A percentile compares a stretch with the other conserved stretches of the same genome.
Evolutionary conservation across 2,797 vertebrate species (phyloP).

Genomic region (Centroberyx gerrardi): DNA sequence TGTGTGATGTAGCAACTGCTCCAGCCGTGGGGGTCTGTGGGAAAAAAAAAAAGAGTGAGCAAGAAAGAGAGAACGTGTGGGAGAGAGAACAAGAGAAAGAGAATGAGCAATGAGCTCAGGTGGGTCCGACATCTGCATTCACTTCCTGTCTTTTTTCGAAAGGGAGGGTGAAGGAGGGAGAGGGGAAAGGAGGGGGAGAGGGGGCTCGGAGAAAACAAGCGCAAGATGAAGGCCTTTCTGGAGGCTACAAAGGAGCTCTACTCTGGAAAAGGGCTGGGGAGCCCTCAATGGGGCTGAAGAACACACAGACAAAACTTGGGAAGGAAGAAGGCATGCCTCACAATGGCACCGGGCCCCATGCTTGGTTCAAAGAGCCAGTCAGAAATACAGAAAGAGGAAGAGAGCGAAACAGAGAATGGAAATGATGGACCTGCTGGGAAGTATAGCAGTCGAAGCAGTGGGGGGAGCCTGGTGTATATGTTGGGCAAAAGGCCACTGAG

Average conservation of each 20-base stretch:
- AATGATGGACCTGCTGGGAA: conserved; percentile 76
- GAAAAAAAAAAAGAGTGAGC: conserved; percentile 45
- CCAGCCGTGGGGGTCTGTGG: conserved; percentile 68
- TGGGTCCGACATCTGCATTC: conserved; percentile 80
- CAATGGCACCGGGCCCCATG: conserved; percentile 80
- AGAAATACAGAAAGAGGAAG: conserved; percentile 71
- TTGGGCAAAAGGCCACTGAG: conserved; percentile 70
- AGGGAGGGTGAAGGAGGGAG: conserved; percentile 37
- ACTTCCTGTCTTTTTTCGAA: conserved; percentile 78
- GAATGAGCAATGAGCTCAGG: conserved; percentile 82
- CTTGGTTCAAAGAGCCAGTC: conserved; percentile 79
- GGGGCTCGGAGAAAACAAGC: conserved; percentile 68
- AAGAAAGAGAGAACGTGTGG: conserved; percentile 57
- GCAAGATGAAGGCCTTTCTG: conserved; percentile 79
- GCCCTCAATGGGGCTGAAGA: conserved; percentile 78
- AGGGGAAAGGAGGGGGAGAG: conserved; percentile 24
- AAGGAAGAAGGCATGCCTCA: conserved; percentile 78
- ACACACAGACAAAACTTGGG: conserved; percentile 79
- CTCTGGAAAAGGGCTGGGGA: conserved; percentile 69
- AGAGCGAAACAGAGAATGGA: conserved; percentile 69
- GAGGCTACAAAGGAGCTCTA: conserved; percentile 79
- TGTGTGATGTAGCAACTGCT: conserved; percentile 80
- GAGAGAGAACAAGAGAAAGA: conserved; percentile 60
- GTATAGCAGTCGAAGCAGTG: conserved; percentile 57
- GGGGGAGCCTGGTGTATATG: conserved; percentile 50